Conservation (phyloP, 2,113 vertebrate genomes). For the Calonectris borealis region DNA sequence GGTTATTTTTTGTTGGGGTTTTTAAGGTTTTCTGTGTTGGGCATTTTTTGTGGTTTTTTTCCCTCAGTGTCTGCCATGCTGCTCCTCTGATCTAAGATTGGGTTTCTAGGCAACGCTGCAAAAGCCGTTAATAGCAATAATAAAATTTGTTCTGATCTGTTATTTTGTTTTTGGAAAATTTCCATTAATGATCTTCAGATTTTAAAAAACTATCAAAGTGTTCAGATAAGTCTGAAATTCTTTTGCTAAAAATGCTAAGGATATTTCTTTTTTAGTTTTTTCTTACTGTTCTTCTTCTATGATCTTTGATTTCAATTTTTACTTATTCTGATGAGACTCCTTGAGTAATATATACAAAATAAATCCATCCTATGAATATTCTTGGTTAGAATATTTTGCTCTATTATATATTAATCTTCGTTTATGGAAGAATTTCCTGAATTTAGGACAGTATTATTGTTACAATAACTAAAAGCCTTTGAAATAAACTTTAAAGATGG, state of each 20-base stretch:
- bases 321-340: background rate
- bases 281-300: background rate
- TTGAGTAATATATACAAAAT: background rate
- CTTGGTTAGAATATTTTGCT: background rate
- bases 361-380: background rate
- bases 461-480: background rate
- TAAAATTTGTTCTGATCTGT: background rate
- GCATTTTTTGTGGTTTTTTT: background rate
- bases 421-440: slow-evolving; percentile 28
- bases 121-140: background rate
- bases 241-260: background rate
- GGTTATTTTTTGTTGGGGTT: background rate
- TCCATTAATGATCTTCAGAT: background rate
- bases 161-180: background rate
- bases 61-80: background rate
- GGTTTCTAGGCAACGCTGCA: background rate
- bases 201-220: background rate
- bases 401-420: background rate
- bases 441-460: background rate
- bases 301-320: background rate
- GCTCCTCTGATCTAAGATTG: background rate
- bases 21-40: background rate
- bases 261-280: background rate
- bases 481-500: background rate
- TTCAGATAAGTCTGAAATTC: background rate